phyloP scores from a whole-genome alignment of 2,797 vertebrate genomes.

The Megalops cyprinoides region DNA sequence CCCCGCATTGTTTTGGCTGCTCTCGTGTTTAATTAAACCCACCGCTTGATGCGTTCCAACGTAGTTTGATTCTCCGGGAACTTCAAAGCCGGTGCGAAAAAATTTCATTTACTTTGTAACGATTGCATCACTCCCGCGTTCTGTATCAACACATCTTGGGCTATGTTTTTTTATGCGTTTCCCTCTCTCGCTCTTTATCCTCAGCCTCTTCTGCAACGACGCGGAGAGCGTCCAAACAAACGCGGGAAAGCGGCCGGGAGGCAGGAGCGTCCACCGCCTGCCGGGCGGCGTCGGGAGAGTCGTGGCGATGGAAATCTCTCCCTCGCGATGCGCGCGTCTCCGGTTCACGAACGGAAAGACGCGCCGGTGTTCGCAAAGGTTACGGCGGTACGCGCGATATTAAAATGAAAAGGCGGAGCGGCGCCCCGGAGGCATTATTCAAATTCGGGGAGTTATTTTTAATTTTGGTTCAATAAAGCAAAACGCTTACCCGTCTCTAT shows the following conservation, averaged over 20 bases:
- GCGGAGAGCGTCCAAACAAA: not conserved
- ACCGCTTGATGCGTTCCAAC: slow-evolving; percentile 46
- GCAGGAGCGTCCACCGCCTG: not conserved
- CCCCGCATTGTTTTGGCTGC: slow-evolving; percentile 43
- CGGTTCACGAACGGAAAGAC: slow-evolving; percentile 12
- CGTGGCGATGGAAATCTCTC: not conserved
- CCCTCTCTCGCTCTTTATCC: not conserved
- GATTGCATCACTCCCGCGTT: slow-evolving; percentile 73
- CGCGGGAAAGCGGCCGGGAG: slow-evolving; percentile 25
- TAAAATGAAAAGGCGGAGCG: slow-evolving; percentile 67
- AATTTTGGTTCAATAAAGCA: slow-evolving; percentile 66
- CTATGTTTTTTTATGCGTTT: slow-evolving; percentile 25
- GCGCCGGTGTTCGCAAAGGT: slow-evolving; percentile 61
- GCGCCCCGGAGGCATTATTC: slow-evolving; percentile 70
- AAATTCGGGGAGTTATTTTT: slow-evolving; percentile 65
- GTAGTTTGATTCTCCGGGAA: slow-evolving; percentile 45
- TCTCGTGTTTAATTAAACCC: slow-evolving; percentile 62
- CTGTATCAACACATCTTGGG: slow-evolving; percentile 48
- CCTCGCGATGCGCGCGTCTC: not conserved
- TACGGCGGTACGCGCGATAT: slow-evolving; percentile 70
- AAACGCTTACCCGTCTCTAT: slow-evolving; percentile 68
- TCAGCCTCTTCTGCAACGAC: not conserved
- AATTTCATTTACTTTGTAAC: slow-evolving; percentile 77
- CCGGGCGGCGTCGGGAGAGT: not conserved
- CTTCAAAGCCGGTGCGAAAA: slow-evolving; percentile 67